Conservation (phyloP, 2,113 vertebrate genomes). For the Malurus melanocephalus region DNA sequence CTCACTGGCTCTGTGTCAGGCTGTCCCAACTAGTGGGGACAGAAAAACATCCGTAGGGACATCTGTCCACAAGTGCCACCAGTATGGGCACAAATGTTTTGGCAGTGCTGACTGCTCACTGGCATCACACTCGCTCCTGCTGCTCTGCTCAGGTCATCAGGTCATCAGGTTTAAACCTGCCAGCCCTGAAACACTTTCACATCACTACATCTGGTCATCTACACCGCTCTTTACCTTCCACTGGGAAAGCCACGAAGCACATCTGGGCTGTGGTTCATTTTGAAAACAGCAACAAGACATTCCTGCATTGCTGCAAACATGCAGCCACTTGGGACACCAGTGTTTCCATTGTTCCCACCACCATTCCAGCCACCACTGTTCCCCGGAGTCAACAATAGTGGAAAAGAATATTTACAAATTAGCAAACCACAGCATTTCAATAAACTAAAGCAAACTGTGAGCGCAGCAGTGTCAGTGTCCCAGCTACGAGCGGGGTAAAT, state of each 20-base stretch:
- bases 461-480: accelerated
- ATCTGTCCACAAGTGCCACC: neutral
- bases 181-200: neutral
- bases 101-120: neutral
- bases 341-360: too few species aligned
- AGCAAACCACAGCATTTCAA: neutral
- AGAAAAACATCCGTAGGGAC: neutral
- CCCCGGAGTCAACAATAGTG: neutral
- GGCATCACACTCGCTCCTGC: neutral
- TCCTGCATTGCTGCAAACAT: neutral
- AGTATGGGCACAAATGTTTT: neutral
- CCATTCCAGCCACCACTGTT: neutral
- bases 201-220: neutral
- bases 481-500: neutral
- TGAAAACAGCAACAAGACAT: neutral
- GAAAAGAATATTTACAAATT: neutral
- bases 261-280: neutral
- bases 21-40: neutral
- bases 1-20: neutral
- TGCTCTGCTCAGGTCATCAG: neutral
- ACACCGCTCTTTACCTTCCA: neutral
- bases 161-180: neutral
- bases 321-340: neutral
- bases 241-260: neutral
- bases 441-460: neutral